Base-by-base conservation (phyloP, 1,140 invertebrate species). In the Kradibia gibbosae region DNA sequence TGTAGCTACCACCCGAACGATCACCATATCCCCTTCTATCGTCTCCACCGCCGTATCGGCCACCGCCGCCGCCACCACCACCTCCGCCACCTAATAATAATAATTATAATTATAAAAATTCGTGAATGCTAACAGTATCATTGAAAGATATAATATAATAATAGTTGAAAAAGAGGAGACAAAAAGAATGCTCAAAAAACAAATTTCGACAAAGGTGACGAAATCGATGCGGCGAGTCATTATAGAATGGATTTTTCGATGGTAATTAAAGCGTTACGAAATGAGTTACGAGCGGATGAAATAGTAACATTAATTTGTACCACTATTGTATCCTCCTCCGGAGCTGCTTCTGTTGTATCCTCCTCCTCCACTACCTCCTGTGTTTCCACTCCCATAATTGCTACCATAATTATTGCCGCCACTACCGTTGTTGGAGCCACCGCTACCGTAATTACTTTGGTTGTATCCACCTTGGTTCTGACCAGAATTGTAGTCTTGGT, bases 21-120 rank as follows among this genome's bases (percentile, higher is more conserved):
- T 90, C 88, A 80, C 86, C 86, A 84, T 91, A 93, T 85, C 93
- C 91, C 85, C 92, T 92, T 85, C 92, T 90, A 87, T 92, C 92
- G 73, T 92, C 89, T 73, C 90, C 90, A 82, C 92, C 88, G 62
- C 90, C 90, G 83, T 88, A 91, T 86, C 90, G 86, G 84, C 86
- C 87, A 78, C 89, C 85, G 39, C 88, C 87, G 75, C 90, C 86
- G 79, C 89, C 86, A 81, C 87, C 85, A 53, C 86, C 83, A 31
- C 86, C 85, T 71, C 85, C 86, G 75, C 87, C 87, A 86, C 84
- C 85, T 87, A 74, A 57, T 72, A 11, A 13, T 62, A 7, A 3
- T 8, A 62, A 62, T n/a, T n/a, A n/a, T n/a, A 28, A 10, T 28
- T 31, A 13, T 3, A 28, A 62, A 25, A 67, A 34, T 67, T 36